Evolutionary conservation across 2,797 vertebrate species (phyloP).

Genomic region (Paguma larvata): DNA sequence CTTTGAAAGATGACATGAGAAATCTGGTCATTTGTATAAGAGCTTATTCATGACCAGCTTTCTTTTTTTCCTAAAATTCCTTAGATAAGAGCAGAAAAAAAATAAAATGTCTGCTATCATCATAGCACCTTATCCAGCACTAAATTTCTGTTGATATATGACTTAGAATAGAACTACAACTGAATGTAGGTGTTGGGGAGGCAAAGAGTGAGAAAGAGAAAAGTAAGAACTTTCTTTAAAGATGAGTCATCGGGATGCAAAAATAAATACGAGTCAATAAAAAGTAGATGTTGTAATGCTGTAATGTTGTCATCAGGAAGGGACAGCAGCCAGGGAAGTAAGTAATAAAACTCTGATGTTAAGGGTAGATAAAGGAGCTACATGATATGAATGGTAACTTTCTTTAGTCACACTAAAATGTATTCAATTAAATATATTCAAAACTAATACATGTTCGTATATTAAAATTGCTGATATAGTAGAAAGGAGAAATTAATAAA

Average conservation of each 20-base stretch:
- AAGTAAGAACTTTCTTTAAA: neutral
- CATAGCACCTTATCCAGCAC: neutral
- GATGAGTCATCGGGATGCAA: neutral
- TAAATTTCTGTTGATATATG: neutral
- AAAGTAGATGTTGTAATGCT: neutral
- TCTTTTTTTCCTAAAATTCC: neutral
- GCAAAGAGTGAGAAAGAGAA: neutral
- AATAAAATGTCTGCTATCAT: neutral
- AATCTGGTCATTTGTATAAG: neutral
- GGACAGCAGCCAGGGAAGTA: neutral
- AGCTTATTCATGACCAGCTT: constrained; percentile 17
- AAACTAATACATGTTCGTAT: neutral
- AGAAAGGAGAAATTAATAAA: neutral
- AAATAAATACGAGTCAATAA: neutral
- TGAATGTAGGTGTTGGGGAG: neutral
- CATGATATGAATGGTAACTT: neutral
- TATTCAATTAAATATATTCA: neutral
- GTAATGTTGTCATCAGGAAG: too few species aligned
- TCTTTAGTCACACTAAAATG: neutral
- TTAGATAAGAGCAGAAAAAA: neutral
- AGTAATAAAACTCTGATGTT: neutral
- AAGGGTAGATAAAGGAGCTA: neutral
- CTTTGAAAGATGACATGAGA: constrained; percentile 57
- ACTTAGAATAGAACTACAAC: neutral
- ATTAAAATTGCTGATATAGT: neutral